Conservation (phyloP, 2,113 vertebrate species). For the Rhagologus leucostigma region DNA sequence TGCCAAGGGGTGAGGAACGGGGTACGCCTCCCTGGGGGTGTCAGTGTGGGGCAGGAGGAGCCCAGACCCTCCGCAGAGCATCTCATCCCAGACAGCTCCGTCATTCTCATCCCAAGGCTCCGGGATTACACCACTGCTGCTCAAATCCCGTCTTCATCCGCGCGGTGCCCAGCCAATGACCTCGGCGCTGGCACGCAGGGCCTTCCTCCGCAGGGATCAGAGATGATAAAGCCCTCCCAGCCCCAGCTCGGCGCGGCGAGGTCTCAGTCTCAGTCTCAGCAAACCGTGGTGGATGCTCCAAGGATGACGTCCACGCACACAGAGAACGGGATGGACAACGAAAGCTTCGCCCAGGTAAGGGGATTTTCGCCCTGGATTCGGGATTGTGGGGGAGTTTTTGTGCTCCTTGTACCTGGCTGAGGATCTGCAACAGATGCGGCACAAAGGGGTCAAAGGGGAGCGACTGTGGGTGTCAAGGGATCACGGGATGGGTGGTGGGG, state of each 20-base stretch:
- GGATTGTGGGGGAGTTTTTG: background rate
- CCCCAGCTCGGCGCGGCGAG: background rate
- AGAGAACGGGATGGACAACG: background rate
- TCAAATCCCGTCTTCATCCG: background rate
- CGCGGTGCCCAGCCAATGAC: background rate
- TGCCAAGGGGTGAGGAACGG: accelerated
- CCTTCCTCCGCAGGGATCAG: background rate
- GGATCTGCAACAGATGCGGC: accelerated
- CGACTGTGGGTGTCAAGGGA: background rate
- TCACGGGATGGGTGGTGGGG: accelerated
- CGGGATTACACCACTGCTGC: background rate
- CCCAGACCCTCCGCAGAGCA: background rate
- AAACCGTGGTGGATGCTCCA: background rate
- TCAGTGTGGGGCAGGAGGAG: background rate
- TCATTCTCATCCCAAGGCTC: background rate
- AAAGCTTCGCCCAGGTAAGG: background rate
- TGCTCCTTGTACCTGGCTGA: background rate
- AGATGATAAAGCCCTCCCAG: slow-evolving; percentile 19
- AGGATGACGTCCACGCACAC: background rate
- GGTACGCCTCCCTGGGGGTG: accelerated
- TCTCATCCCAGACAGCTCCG: background rate
- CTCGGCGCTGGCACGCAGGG: background rate
- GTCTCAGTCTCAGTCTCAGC: background rate
- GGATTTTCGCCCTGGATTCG: background rate
- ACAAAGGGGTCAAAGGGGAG: background rate